phyloP scores from a whole-genome alignment of 2,888 invertebrate genomes.

The Agrochola lychnidis region DNA sequence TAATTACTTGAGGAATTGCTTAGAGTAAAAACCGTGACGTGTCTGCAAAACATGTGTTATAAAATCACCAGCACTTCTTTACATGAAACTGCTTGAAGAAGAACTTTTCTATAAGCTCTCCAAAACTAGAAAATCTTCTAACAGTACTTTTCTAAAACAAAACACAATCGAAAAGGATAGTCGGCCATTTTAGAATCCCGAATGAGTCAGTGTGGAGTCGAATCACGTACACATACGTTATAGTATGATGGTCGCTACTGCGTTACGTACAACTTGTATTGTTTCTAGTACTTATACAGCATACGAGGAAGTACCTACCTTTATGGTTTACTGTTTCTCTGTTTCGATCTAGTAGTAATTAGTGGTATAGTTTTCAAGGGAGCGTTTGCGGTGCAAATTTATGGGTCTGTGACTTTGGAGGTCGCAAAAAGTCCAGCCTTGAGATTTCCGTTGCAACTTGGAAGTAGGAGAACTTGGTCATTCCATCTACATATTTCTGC shows the following conservation, averaged over 20 bases:
- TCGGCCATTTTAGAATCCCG: conserved; percentile 83
- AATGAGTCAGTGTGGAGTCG: conserved; percentile 84
- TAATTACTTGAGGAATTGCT: neutral
- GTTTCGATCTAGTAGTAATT: conserved; percentile 33
- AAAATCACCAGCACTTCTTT: neutral
- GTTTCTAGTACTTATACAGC: conserved; percentile 31
- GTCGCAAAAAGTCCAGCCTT: neutral
- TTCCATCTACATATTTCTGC: neutral
- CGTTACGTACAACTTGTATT: conserved; percentile 64
- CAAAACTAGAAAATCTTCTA: conserved; percentile 28
- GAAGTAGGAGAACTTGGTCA: neutral
- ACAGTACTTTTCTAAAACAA: conserved; percentile 57
- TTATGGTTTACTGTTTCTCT: conserved; percentile 23
- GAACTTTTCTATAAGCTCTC: neutral
- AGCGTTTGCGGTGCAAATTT: neutral
- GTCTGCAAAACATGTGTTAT: neutral
- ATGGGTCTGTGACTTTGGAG: neutral
- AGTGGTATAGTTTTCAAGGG: conserved; percentile 32
- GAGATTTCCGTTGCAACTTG: neutral
- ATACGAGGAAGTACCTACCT: conserved; percentile 65
- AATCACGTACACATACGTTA: conserved; percentile 75
- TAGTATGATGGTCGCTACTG: conserved; percentile 70
- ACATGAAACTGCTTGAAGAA: neutral
- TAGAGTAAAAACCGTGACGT: conserved; percentile 3
- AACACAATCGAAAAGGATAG: conserved; percentile 57